These are phyloP conservation scores for Uloborus diversus DNA, from an alignment of 1,140 invertebrate genomes.

Conservation along the genomic window DNA sequence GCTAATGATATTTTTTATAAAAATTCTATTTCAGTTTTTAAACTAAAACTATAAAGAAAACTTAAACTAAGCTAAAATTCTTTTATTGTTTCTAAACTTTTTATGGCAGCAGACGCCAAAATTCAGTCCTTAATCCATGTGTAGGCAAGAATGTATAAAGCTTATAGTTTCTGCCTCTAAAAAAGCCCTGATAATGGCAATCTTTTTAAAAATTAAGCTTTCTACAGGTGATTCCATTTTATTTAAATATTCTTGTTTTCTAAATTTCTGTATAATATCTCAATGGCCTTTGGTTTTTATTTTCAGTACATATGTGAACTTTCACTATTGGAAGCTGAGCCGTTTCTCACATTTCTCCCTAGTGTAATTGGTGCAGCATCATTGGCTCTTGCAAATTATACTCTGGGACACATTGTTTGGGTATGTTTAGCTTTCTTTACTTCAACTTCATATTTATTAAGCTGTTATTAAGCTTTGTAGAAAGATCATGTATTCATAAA, in stretches of 20 bases:
- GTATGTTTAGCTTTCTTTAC: neutral
- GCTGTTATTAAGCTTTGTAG: neutral
- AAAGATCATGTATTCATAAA: neutral
- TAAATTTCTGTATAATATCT: neutral
- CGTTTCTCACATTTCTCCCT: conserved; percentile 83
- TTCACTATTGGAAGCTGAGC: conserved; percentile 84
- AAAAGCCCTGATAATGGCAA: neutral
- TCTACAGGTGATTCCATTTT: neutral
- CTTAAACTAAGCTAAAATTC: too few relatives aligned
- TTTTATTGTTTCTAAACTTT: too few relatives aligned
- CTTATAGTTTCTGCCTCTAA: neutral
- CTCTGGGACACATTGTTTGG: neutral
- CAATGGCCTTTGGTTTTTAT: conserved; percentile 42
- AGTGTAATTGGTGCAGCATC: conserved; percentile 81
- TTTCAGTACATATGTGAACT: conserved; percentile 86
- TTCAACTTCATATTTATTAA: neutral
- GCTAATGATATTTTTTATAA: too few relatives aligned
- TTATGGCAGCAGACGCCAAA: too few relatives aligned
- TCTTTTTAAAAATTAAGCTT: too few relatives aligned
- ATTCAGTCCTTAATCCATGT: neutral
- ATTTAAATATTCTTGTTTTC: neutral
- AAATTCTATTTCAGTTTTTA: too few relatives aligned
- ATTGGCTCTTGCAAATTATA: neutral
- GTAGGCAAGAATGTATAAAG: neutral
- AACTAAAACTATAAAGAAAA: too few relatives aligned